Evolutionary conservation across 92 coral and sea anemone genomes (phyloP).

Genomic region (Siderastrea siderea): DNA sequence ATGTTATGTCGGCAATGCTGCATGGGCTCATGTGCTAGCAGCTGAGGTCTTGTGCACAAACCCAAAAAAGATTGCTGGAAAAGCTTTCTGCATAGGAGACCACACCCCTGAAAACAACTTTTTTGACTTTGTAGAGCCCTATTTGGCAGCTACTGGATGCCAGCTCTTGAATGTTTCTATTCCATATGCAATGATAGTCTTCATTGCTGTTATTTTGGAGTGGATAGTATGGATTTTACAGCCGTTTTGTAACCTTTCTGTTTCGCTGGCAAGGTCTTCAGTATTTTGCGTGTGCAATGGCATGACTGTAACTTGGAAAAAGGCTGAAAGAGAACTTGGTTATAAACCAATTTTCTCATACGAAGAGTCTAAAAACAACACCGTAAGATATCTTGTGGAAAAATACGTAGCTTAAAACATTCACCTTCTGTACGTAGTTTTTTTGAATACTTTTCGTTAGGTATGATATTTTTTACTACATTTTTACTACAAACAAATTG

Average conservation of each 20-base stretch:
- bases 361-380: constrained; percentile 29
- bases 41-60: neutral
- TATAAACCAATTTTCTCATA: constrained; percentile 38
- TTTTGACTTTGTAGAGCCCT: constrained; percentile 23
- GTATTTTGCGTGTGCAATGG: constrained; percentile 5
- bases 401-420: constrained; percentile 1
- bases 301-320: constrained; percentile 17
- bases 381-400: constrained; percentile 21
- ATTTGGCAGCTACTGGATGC: constrained; percentile 36
- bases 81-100: constrained; percentile 32
- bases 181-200: constrained; percentile 6
- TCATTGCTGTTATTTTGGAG: constrained; percentile 30
- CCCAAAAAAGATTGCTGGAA: constrained; percentile 33
- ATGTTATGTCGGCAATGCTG: constrained; percentile 43
- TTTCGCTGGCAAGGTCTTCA: constrained; percentile 2
- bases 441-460: no score
- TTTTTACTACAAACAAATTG: no score
- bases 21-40: constrained; percentile 53
- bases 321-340: constrained; percentile 24
- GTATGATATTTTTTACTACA: no score
- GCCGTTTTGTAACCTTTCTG: constrained; percentile 19
- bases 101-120: constrained; percentile 19
- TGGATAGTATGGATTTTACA: constrained; percentile 15
- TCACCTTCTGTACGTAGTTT: no score
- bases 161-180: constrained; percentile 4